These are phyloP conservation scores for Aphelenchoides bicaudatus DNA, from an alignment of 2,888 invertebrate genomes.

Conservation along the genomic window DNA sequence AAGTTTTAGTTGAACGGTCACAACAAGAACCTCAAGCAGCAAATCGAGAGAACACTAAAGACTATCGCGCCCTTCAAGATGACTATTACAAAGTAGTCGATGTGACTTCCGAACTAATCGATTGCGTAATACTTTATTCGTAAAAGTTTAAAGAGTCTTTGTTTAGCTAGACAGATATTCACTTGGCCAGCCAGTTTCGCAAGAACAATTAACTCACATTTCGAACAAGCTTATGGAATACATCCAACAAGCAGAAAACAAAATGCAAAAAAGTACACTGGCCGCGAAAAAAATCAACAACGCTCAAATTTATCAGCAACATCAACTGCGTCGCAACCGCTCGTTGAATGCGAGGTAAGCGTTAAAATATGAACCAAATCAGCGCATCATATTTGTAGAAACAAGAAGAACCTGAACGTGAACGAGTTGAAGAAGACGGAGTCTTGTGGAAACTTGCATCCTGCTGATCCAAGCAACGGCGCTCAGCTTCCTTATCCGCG, in stretches of 20 bases:
- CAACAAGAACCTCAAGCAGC: slow-evolving; percentile 24
- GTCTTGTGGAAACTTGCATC: slow-evolving; percentile 29
- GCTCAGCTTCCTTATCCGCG: slow-evolving; percentile 17
- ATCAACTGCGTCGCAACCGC: slow-evolving; percentile 18
- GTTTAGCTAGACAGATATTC: neutral
- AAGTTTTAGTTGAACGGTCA: slow-evolving; percentile 27
- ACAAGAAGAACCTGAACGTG: slow-evolving; percentile 1
- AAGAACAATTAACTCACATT: slow-evolving; percentile 26
- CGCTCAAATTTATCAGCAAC: neutral
- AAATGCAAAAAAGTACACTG: slow-evolving; percentile 31
- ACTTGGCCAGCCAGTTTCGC: slow-evolving; percentile 26
- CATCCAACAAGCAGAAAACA: slow-evolving; percentile 27
- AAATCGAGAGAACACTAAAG: slow-evolving; percentile 23
- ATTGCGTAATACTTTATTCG: slow-evolving; percentile 29
- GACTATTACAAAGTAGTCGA: slow-evolving; percentile 35
- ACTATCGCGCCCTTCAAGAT: slow-evolving; percentile 36
- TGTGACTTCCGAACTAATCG: slow-evolving; percentile 33
- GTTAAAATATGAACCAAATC: neutral
- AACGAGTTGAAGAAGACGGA: slow-evolving; percentile 26
- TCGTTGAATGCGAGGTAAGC: slow-evolving; percentile 24
- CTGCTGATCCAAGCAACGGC: slow-evolving; percentile 25
- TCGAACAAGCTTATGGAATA: slow-evolving; percentile 28
- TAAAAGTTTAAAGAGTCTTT: slow-evolving; percentile 20
- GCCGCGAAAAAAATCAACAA: slow-evolving; percentile 20
- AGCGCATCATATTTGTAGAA: neutral